phyloP scores from a whole-genome alignment of 2,113 vertebrate species.

The Eubucco bourcierii region DNA sequence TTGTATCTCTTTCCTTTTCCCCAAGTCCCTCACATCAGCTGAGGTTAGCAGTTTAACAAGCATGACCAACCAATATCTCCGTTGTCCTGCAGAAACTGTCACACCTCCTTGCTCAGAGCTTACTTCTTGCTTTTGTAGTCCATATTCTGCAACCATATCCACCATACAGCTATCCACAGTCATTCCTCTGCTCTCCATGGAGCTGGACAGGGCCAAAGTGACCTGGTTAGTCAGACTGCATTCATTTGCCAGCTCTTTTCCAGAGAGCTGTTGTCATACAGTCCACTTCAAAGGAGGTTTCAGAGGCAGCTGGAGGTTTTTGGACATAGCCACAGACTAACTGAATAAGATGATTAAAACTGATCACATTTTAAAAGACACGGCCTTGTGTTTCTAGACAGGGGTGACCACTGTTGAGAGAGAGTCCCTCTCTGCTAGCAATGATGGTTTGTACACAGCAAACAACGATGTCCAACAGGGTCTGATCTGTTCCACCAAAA shows the following conservation, averaged over 20 bases:
- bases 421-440: fast-evolving
- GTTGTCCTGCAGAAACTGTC: not conserved
- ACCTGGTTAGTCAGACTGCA: not conserved
- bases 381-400: not conserved
- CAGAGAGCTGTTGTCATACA: not conserved
- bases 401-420: fast-evolving
- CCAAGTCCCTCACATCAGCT: not conserved
- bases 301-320: not conserved
- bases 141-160: not conserved
- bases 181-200: fast-evolving
- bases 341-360: not conserved
- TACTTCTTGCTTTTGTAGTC: too few relatives aligned
- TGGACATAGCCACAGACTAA: not conserved
- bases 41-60: not conserved
- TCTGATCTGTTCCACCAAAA: not conserved
- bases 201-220: not conserved
- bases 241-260: not conserved
- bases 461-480: not conserved
- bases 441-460: not conserved
- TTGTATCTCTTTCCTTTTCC: not conserved
- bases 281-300: not conserved
- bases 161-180: fast-evolving
- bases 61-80: too few relatives aligned
- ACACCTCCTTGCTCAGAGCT: not conserved
- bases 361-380: not conserved